phyloP scores from a whole-genome alignment of 2,113 vertebrate genomes.

The Antennarius striatus region DNA sequence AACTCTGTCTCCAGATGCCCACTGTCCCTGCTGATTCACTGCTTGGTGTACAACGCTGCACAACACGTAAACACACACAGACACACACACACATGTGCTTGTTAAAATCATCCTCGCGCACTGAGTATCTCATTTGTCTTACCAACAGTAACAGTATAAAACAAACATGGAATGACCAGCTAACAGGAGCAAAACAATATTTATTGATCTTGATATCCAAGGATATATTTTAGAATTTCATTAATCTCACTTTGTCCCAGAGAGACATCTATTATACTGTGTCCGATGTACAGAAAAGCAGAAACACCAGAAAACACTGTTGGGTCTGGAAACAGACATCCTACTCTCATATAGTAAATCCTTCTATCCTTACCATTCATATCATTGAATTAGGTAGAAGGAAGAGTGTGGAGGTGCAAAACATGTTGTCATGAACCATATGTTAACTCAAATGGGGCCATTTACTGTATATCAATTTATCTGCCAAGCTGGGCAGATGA shows the following conservation, averaged over 20 bases:
- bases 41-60: slow-evolving; percentile 21
- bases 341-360: too few relatives aligned
- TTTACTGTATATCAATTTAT: too few relatives aligned
- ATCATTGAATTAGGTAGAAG: too few relatives aligned
- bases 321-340: too few relatives aligned
- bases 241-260: slow-evolving; percentile 30
- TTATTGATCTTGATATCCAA: slow-evolving; percentile 37
- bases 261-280: slow-evolving; percentile 25
- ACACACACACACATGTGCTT: slow-evolving; percentile 4
- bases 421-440: too few relatives aligned
- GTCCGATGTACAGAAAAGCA: slow-evolving; percentile 43
- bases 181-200: slow-evolving; percentile 26
- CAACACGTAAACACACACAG: slow-evolving; percentile 4
- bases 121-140: slow-evolving; percentile 31
- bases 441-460: too few relatives aligned
- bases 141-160: slow-evolving; percentile 31
- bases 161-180: slow-evolving; percentile 12
- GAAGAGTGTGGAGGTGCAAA: too few relatives aligned
- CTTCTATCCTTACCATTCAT: too few relatives aligned
- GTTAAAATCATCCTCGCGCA: slow-evolving; percentile 24
- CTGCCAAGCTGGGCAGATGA: slow-evolving; percentile 11
- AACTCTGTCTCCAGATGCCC: slow-evolving; percentile 46
- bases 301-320: slow-evolving; percentile 18
- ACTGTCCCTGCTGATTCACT: slow-evolving; percentile 44
- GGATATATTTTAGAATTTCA: slow-evolving; percentile 38